These are phyloP conservation scores for Miichthys miiuy DNA, from an alignment of 2,797 vertebrate genomes.

Conservation along the genomic window DNA sequence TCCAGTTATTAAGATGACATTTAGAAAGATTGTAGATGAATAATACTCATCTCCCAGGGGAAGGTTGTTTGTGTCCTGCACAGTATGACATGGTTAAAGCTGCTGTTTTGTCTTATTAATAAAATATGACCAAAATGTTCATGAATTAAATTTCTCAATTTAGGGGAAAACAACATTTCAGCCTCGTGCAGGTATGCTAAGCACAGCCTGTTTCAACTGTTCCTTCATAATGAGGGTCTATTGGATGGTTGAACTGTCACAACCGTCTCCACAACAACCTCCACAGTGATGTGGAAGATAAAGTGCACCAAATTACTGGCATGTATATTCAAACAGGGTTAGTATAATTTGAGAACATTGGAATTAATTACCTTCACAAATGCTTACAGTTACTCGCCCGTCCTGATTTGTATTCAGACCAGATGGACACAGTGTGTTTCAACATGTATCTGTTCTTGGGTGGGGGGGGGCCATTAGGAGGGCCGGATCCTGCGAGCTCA, in stretches of 20 bases:
- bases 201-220: not conserved
- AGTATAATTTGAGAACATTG: constrained; percentile 47
- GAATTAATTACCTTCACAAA: constrained; percentile 41
- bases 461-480: constrained; percentile 8
- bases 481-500: constrained; percentile 2
- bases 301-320: constrained; percentile 34
- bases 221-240: constrained; percentile 23
- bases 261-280: constrained; percentile 50
- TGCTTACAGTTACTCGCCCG: constrained; percentile 13
- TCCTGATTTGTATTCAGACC: constrained; percentile 33
- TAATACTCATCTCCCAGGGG: not conserved
- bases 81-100: not conserved
- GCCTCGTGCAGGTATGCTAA: not conserved
- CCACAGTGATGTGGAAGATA: constrained; percentile 12
- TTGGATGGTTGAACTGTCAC: constrained; percentile 12
- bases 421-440: constrained; percentile 32
- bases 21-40: not conserved
- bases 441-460: constrained; percentile 10
- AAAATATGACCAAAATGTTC: constrained; percentile 13
- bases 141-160: constrained; percentile 16
- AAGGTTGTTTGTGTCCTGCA: constrained; percentile 11
- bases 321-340: constrained; percentile 15
- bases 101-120: not conserved
- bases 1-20: not conserved
- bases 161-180: constrained; percentile 10